Evolutionary conservation across 1,140 invertebrate genomes (phyloP), one percentile per base, ranked within the genome.

Genomic region (Dendrolimus punctatus): DNA sequence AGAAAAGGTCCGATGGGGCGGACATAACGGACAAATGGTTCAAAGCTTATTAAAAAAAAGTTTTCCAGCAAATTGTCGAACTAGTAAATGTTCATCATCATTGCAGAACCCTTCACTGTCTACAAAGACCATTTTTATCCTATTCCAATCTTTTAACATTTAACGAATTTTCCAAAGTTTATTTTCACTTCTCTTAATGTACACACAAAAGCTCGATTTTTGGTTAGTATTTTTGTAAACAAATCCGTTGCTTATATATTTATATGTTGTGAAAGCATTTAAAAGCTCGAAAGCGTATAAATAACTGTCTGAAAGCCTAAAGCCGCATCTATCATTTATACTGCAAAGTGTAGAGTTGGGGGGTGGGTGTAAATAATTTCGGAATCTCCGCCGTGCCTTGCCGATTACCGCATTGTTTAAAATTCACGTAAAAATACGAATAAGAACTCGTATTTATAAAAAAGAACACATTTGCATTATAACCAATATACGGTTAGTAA

Each of bases 291-390:
- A 23, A 40, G 56, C 45, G 51, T 47, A 53, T 57, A 57, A 64
- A 60, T 9, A 23, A 55, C 40, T 37, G 40, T 56, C 46, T 39
- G 49, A 55, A 60, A 57, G 53, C 58, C 55, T 64, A 57, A 54
- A 64, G 53, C 49, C 48, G 44, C 55, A 53, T 64, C 59, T 49
- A 57, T 57, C 52, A 64, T 64, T 60, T 60, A 60, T 63, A 51
- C 57, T 54, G 39, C 49, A 48, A 43, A 57, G 51, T 40, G 57
- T 53, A 39, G 57, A 59, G 54, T 54, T 46, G 48, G 10, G 23
- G 42, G 39, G 46, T n/a, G n/a, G n/a, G n/a, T 50, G 49, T 50
- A 50, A 48, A 48, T 38, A 48, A 23, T 6, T 38, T 8, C 10
- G 7, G 47, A 23, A 49, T 49, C 40, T 39, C 37, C 39, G 39